A percentile compares a stretch with the other conserved stretches of the same genome.
Conservation (phyloP, 2,888 invertebrate genomes). For the Desoria tigrina region DNA sequence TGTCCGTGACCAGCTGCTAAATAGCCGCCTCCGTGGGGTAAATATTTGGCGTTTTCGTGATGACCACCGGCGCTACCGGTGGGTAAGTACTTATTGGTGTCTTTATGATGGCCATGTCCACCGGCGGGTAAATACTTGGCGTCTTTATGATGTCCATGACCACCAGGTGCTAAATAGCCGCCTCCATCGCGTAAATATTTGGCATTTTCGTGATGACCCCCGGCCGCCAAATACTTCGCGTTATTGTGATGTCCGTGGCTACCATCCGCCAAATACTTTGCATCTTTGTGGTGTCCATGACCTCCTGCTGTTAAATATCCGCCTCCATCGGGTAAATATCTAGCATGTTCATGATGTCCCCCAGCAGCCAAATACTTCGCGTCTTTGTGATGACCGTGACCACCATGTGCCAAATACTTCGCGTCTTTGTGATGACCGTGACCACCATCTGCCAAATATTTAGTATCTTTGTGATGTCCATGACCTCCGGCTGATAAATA, state of each 20-base stretch:
- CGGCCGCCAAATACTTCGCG: no score
- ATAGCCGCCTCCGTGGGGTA: not conserved
- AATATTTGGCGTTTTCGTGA: not conserved
- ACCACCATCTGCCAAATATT: no score
- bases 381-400: not conserved
- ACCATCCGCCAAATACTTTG: not conserved
- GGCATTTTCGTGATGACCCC: slow-evolving; percentile 1
- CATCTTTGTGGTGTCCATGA: not conserved
- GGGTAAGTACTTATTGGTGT: not conserved
- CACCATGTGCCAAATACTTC: not conserved
- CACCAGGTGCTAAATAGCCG: no score
- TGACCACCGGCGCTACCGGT: not conserved
- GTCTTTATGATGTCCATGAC: no score
- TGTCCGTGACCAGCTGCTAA: no score
- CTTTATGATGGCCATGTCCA: not conserved
- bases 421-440: not conserved
- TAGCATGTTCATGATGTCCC: not conserved
- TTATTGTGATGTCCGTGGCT: not conserved
- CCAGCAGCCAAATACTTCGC: not conserved
- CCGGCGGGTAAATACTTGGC: no score
- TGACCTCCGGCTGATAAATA: no score
- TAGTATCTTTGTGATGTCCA: no score
- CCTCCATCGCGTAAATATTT: slow-evolving; percentile 1
- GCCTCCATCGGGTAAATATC: not conserved
- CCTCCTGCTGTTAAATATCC: no score